Evolutionary conservation across 2,113 vertebrate genomes (phyloP), one percentile per base, ranked within the genome.

Genomic region (Theristicus caerulescens): DNA sequence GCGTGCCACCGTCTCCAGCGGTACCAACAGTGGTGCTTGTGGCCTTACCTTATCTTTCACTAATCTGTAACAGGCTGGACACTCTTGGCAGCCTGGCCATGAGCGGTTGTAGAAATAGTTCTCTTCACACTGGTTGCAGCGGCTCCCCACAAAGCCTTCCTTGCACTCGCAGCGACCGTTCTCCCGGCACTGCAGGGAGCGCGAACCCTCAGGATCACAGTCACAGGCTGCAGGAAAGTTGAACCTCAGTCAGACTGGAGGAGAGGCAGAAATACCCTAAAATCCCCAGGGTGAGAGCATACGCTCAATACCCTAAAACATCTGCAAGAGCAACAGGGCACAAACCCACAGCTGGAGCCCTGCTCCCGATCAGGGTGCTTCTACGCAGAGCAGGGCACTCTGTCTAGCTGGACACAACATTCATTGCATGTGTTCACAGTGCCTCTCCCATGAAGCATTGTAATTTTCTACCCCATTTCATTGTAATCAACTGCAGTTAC

Each of bases 61-160:
- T 49, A 99, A 94, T 59, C 99, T 97, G 97, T 99, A 99, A 84
- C 99, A 99, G 58, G 99, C 99, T 0, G 99, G 99, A 64, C 99
- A 99, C 93, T 99, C 99, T 94, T 99, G 99, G 96, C 99, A 99
- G 71, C 99, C 99, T 0, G 99, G 99, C 55, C 98, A 98, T 0
- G 99, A 99, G 64, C 99, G 99, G 96, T 99, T 99, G 97, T 99
- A 99, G 98, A 99, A 99, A 91, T 99, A 99, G 90, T 99, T 99
- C 96, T 99, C 99, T 94, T 99, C 99, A 16, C 99, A 99, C 94
- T 99, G 99, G 97, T 99, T 98, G 1, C 99, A 99, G 59, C 99
- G 99, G 64, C 55, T 97, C 3, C 99, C 99, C n/a, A 99, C 98
- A 0, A 99, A 99, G 52, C 99, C 99, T 12, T 99, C 98, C 38